phyloP scores from a whole-genome alignment of 64 coral and sea anemone species.

The Dendrophyllia cribrosa region DNA sequence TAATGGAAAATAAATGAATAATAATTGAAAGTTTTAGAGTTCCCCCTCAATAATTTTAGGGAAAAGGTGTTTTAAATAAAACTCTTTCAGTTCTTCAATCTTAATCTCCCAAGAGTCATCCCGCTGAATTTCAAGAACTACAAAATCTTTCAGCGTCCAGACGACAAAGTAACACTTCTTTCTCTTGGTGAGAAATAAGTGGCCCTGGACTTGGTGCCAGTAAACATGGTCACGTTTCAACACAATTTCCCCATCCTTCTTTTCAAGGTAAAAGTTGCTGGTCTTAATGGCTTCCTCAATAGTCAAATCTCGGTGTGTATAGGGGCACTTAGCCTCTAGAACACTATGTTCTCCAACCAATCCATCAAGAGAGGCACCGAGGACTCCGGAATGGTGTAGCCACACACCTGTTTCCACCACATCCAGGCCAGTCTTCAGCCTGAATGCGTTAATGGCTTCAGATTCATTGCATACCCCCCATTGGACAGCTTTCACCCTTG shows the following conservation, averaged over 20 bases:
- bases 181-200: conserved; percentile 27
- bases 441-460: conserved; percentile 26
- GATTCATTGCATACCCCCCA: conserved; percentile 12
- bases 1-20: neutral
- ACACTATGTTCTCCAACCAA: conserved; percentile 22
- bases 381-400: conserved; percentile 32
- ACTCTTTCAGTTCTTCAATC: conserved; percentile 14
- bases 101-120: conserved; percentile 10
- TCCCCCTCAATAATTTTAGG: conserved; percentile 4
- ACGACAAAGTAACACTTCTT: conserved; percentile 56
- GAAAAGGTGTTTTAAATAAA: conserved; percentile 6
- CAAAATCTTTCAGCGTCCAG: conserved; percentile 21
- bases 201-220: conserved; percentile 52
- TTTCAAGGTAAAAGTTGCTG: neutral
- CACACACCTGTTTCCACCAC: conserved; percentile 49
- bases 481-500: conserved; percentile 16
- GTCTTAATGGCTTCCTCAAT: conserved; percentile 6
- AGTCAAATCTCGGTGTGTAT: conserved; percentile 2
- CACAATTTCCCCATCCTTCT: conserved; percentile 18
- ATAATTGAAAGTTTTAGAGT: neutral
- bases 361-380: conserved; percentile 46
- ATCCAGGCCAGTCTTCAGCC: conserved; percentile 1
- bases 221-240: conserved; percentile 32
- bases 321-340: conserved; percentile 45
- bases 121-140: conserved; percentile 8